Percentiles rank a stretch among this genome's conserved stretches.
Evolutionary conservation across 2,888 invertebrate species (phyloP).

Genomic region (Stenurella melanura): DNA sequence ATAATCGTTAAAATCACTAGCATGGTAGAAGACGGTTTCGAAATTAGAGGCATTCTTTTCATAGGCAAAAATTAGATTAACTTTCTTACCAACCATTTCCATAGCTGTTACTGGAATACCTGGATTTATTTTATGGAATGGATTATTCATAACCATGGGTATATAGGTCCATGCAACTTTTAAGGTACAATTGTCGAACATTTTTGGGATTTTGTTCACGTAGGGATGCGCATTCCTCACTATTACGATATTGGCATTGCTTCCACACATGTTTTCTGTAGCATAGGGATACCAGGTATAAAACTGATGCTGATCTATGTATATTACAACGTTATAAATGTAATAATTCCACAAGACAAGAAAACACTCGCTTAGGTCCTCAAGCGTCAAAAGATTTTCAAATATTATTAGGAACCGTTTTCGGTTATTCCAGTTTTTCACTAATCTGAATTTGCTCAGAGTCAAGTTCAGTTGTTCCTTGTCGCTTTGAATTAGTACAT

Average conservation of each 20-base stretch:
- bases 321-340: slow-evolving; percentile 9
- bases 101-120: not conserved
- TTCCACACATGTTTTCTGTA: not conserved
- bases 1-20: not conserved
- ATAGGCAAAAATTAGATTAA: too few relatives aligned
- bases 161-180: not conserved
- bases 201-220: slow-evolving; percentile 2
- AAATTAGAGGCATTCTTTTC: too few relatives aligned
- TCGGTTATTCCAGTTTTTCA: too few relatives aligned
- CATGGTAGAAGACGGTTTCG: not conserved
- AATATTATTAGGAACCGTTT: too few relatives aligned
- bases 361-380: not conserved
- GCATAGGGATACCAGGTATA: slow-evolving; percentile 4
- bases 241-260: not conserved
- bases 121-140: not conserved
- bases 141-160: not conserved
- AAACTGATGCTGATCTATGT: not conserved
- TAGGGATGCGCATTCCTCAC: not conserved
- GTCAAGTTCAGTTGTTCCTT: too few relatives aligned
- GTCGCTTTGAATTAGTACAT: too few relatives aligned
- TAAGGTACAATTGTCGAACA: not conserved
- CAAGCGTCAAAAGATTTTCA: not conserved
- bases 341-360: not conserved
- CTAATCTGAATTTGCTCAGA: too few relatives aligned
- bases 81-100: not conserved